These are phyloP conservation scores for Amblyteles armatorius DNA, from an alignment of 2,888 invertebrate genomes.

Conservation along the genomic window DNA sequence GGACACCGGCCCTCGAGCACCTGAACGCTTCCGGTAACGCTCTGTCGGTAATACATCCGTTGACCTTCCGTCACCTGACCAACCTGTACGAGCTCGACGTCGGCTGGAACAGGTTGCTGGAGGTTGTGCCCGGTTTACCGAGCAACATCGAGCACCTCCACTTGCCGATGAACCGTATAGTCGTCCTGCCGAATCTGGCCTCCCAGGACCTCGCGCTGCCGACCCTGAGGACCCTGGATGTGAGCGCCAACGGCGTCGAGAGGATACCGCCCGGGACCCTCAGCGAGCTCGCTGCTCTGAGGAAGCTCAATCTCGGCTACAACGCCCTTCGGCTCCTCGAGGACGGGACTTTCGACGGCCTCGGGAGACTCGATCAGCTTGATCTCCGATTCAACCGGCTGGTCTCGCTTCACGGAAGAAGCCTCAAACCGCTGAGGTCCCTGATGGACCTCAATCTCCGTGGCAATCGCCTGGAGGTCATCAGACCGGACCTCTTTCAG, in stretches of 20 bases:
- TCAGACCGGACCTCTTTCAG: conserved; percentile 89
- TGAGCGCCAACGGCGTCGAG: conserved; percentile 91
- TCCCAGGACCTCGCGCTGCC: conserved; percentile 91
- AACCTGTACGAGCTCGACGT: conserved; percentile 93
- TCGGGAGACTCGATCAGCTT: conserved; percentile 89
- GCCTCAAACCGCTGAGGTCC: conserved; percentile 88
- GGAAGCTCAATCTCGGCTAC: conserved; percentile 89
- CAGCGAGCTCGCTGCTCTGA: conserved; percentile 88
- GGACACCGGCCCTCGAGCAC: conserved; percentile 90
- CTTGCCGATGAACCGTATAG: conserved; percentile 90
- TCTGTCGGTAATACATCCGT: conserved; percentile 89
- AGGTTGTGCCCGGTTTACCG: conserved; percentile 92
- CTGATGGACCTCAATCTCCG: conserved; percentile 91
- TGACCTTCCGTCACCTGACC: conserved; percentile 91
- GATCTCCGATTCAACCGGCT: conserved; percentile 92
- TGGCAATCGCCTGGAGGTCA: conserved; percentile 90
- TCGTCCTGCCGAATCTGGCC: conserved; percentile 87
- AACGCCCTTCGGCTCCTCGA: conserved; percentile 91
- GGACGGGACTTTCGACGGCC: conserved; percentile 89
- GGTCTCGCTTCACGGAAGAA: conserved; percentile 88
- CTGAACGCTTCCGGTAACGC: conserved; percentile 93
- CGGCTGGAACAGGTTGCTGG: conserved; percentile 90
- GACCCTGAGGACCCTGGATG: conserved; percentile 90
- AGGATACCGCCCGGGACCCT: conserved; percentile 89
- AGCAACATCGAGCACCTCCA: conserved; percentile 91